Evolutionary conservation across 1,140 invertebrate genomes (phyloP), one percentile per base, ranked within the genome.

Genomic region (Atta texana): DNA sequence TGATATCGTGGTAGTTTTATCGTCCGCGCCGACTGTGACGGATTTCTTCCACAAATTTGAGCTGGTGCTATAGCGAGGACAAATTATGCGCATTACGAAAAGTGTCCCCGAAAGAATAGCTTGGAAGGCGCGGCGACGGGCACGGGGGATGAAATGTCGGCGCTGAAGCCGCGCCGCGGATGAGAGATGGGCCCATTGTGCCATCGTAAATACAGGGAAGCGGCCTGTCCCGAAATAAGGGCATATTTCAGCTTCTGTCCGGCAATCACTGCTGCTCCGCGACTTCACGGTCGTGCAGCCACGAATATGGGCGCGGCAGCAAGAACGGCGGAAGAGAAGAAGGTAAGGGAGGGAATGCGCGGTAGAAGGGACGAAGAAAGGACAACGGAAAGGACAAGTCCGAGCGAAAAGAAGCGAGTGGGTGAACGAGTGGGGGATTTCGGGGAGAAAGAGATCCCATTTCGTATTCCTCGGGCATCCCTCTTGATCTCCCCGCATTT

Each of bases 401-500:
- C 63, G 87, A 75, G 71, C 14, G 71, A 88, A 34, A 85, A 63
- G 51, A 64, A 87, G 49, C 51, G 64, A 78, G 68, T 16, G 24
- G 81, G 24, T 28, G 69, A 64, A 51, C 34, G 28, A 49, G 55
- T 18, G 28, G 66, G 66, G 59, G 85, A 85, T 55, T 14, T 28
- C 59, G 78, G 64, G 68, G 57, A 87, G 64, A 59, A 85, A 88
- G 85, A 85, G 71, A 87, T 66, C 77, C 68, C 89, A 95, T 95
- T 95, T 95, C 92, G 94, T 95, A 95, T 95, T 95, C 95, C 92
- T 94, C 90, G 92, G 91, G 93, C 94, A 94, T 94, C 93, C 92
- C 93, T 91, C 93, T 94, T 95, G 95, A 95, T 95, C 94, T 95
- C 93, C 92, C 94, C 93, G 93, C 93, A 95, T 95, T 95, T 95